phyloP scores from a whole-genome alignment of 2,888 invertebrate species.

The Phengaris arion region DNA sequence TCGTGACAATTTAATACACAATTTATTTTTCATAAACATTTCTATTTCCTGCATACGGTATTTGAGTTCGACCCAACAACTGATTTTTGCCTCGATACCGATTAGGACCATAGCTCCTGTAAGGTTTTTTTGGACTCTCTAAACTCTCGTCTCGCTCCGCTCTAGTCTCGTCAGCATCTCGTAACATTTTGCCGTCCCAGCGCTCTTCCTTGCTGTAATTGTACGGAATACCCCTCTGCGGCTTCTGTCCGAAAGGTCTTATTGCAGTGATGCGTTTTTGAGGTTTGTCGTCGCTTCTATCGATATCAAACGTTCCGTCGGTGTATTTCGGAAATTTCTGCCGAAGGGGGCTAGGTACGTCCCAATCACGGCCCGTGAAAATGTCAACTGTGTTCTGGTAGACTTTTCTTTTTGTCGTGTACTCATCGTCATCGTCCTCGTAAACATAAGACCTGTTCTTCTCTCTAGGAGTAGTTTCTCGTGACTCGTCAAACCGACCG shows the following conservation, averaged over 20 bases:
- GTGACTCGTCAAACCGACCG: not conserved
- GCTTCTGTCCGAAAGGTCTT: not conserved
- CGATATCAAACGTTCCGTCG: not conserved
- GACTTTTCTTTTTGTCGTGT: not conserved
- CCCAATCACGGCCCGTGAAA: not conserved
- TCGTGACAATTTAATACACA: not conserved
- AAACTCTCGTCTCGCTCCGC: not conserved
- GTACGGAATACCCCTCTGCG: not conserved
- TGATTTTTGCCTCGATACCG: not conserved
- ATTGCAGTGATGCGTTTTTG: not conserved
- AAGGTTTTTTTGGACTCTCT: not conserved
- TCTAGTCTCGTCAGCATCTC: not conserved
- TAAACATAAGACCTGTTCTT: not conserved
- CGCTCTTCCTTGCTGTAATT: not conserved
- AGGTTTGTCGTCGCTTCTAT: not conserved
- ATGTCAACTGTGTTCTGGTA: not conserved
- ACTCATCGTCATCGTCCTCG: not conserved
- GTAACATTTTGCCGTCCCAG: not conserved
- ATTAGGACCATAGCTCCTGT: not conserved
- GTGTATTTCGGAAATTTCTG: not conserved
- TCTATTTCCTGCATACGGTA: conserved; percentile 36
- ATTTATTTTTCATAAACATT: conserved; percentile 37
- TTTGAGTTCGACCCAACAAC: conserved; percentile 35
- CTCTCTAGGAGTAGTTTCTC: not conserved
- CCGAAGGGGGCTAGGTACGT: not conserved